These are phyloP conservation scores for Pardalotus punctatus DNA, from an alignment of 2,113 vertebrate genomes.

Conservation along the genomic window DNA sequence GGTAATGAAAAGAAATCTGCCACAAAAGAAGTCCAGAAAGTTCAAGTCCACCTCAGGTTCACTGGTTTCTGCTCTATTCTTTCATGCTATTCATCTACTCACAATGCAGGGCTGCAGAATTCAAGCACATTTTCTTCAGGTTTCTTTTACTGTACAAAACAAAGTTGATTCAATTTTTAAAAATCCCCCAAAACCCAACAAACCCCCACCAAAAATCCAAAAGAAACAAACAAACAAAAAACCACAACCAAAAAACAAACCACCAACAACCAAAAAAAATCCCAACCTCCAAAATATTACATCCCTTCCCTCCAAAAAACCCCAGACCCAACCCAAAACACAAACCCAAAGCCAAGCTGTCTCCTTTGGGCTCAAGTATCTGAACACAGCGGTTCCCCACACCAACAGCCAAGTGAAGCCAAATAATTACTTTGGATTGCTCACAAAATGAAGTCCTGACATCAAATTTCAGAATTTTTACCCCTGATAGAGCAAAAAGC, in stretches of 20 bases:
- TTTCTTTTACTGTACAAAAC: neutral
- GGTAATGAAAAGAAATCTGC: conserved; percentile 11
- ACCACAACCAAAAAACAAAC: no score
- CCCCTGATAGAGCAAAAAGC: neutral
- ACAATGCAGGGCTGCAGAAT: neutral
- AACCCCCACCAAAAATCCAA: neutral
- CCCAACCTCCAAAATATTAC: neutral
- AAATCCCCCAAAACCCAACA: fast-evolving
- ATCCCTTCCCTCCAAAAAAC: fast-evolving
- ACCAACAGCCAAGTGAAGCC: neutral
- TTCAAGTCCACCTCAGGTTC: conserved; percentile 45
- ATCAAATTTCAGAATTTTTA: neutral
- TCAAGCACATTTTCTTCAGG: neutral
- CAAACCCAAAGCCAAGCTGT: neutral
- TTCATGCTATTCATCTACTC: neutral
- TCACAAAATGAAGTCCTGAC: neutral
- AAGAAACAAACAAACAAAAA: neutral
- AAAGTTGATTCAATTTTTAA: neutral
- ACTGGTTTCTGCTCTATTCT: neutral
- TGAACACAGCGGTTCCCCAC: neutral
- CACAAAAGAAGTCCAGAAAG: conserved; percentile 38
- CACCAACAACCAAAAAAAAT: neutral
- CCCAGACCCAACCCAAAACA: neutral
- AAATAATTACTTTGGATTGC: neutral
- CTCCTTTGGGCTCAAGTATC: neutral